Evolutionary conservation across 2,888 invertebrate species (phyloP), one percentile per base, ranked within the genome.

Genomic region (Ormyrus nitidulus): DNA sequence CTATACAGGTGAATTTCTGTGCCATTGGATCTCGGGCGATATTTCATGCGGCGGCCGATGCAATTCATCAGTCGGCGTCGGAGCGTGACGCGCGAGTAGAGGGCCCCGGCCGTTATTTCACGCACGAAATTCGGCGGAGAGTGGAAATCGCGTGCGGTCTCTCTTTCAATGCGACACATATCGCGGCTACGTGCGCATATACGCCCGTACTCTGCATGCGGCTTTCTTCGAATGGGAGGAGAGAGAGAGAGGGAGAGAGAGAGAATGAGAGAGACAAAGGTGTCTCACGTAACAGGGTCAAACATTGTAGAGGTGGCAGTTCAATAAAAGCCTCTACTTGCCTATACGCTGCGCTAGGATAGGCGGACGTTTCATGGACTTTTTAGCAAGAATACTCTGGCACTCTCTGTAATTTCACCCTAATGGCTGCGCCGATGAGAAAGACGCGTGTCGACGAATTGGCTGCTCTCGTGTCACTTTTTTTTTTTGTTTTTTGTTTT

Each of bases 231-330:
- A 11, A 44, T 62, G 64, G 72, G 54, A 62, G 64, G 54, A 72
- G 62, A 62, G 11, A 49, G 8, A n/a, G 10, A 61, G 10, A 44
- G 5, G 48, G 34, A 34, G 34, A 34, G 34, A 59, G 19, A 44
- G 72, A 72, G 72, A 64, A 54, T 64, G 64, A 72, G 62, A 62
- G 11, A 34, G 8, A n/a, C 11, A 61, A 44, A 44, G 5, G 56
- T 68, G 61, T 49, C 64, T 51, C 79, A 49, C 59, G 70, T 71
- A 75, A 75, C 70, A 79, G 79, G 64, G 75, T 75, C 79, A 79
- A 75, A 79, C 70, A 75, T 70, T 75, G 70, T 64, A 62, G 61
- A 68, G 54, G 49, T 66, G 68, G 58, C 62, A 10, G 68, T 53
- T 79, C 75, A 54, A 79, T 79, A 79, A 79, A 79, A 75, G 69